Conservation (phyloP, 2,797 vertebrate genomes). For the Sylvia borin region DNA sequence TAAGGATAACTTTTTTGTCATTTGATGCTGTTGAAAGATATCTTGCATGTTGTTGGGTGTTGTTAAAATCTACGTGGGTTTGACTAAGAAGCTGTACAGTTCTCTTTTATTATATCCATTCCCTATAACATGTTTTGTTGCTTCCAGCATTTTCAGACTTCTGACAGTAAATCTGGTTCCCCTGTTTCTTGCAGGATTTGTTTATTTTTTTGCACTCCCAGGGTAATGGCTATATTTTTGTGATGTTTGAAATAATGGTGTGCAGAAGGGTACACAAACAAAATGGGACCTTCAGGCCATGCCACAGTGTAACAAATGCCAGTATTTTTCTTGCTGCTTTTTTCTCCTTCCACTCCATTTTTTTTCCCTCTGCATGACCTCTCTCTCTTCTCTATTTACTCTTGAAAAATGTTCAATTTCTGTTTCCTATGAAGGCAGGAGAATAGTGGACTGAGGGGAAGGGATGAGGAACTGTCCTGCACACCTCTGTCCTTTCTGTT, state of each 20-base stretch:
- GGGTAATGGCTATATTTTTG: neutral
- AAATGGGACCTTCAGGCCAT: neutral
- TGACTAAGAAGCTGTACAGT: neutral
- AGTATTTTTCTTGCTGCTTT: neutral
- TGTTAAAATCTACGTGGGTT: neutral
- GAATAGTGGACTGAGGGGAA: neutral
- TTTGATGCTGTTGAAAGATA: neutral
- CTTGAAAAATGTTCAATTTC: neutral
- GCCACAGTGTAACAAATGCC: neutral
- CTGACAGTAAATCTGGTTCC: slow-evolving; percentile 12
- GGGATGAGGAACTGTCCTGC: neutral
- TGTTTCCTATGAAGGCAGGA: neutral
- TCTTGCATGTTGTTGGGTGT: neutral
- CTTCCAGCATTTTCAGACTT: slow-evolving; percentile 17
- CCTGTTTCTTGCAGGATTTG: neutral
- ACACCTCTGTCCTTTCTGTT: neutral
- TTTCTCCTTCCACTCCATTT: neutral
- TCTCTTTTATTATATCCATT: neutral
- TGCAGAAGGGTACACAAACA: neutral
- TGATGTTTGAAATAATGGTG: neutral
- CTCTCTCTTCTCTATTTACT: neutral
- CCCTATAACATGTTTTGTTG: neutral
- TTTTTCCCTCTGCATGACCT: neutral
- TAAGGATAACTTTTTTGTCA: neutral
- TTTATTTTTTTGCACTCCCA: slow-evolving; percentile 3